Evolutionary conservation across 2,888 invertebrate genomes (phyloP).

Genomic region (Athrips mouffetella): DNA sequence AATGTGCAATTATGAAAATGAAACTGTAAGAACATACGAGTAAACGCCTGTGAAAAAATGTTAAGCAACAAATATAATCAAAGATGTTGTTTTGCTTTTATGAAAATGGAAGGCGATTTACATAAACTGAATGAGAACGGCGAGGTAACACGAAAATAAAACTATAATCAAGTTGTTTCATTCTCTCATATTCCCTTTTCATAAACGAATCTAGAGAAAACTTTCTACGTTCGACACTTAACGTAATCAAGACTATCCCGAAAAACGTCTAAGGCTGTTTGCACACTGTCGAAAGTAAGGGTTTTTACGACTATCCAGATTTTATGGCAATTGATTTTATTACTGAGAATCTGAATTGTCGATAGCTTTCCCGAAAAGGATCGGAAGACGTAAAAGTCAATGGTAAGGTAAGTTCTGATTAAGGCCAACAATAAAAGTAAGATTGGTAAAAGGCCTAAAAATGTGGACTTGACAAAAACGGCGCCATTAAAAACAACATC

Average conservation of each 20-base stretch:
- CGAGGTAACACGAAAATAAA: conserved; percentile 4
- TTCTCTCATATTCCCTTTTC: no score
- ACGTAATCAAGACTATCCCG: conserved; percentile 5
- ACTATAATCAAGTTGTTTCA: no score
- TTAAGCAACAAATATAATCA: background rate
- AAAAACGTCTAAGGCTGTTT: background rate
- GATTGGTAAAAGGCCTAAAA: no score
- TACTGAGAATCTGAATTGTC: background rate
- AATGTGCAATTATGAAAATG: background rate
- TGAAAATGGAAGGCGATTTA: conserved; percentile 9
- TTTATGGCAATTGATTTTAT: conserved; percentile 1
- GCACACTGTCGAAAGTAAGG: background rate
- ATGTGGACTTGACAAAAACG: no score
- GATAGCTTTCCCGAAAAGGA: background rate
- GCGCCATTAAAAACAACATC: no score
- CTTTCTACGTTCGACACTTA: no score
- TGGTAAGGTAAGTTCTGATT: no score
- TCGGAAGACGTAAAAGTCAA: background rate
- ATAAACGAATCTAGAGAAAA: no score
- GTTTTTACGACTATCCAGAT: background rate
- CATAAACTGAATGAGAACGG: conserved; percentile 2
- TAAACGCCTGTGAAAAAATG: conserved; percentile 2
- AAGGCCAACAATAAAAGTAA: no score
- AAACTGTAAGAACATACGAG: background rate
- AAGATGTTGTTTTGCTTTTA: conserved; percentile 3